Evolutionary conservation across 2,888 invertebrate species (phyloP).

Genomic region (Atethmia centrago): DNA sequence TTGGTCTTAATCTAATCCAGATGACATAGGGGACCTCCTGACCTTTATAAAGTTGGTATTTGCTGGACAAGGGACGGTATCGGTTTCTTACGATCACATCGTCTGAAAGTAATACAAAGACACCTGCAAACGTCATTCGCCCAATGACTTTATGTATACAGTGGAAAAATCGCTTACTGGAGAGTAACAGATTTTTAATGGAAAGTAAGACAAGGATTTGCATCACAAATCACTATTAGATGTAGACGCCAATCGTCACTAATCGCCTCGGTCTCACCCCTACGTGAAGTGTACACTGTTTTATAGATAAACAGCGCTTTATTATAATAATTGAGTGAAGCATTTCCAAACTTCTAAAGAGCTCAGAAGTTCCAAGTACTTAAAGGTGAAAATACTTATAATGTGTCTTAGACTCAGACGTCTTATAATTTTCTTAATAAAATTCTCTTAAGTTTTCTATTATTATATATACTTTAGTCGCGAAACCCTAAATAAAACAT

Average conservation of each 20-base stretch:
- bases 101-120: constrained; percentile 53
- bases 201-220: neutral
- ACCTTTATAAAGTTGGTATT: constrained; percentile 54
- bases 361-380: constrained; percentile 34
- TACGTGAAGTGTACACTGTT: neutral
- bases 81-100: constrained; percentile 42
- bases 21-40: constrained; percentile 30
- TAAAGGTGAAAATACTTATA: constrained; percentile 19
- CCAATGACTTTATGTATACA: constrained; percentile 24
- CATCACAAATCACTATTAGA: constrained; percentile 36
- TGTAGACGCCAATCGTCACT: constrained; percentile 9
- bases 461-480: constrained; percentile 14
- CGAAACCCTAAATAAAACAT: constrained; percentile 34
- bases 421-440: constrained; percentile 15
- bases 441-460: constrained; percentile 28
- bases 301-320: constrained; percentile 5
- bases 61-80: constrained; percentile 30
- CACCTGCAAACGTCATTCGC: constrained; percentile 30
- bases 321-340: constrained; percentile 6
- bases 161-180: constrained; percentile 33
- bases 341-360: constrained; percentile 17
- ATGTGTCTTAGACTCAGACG: neutral
- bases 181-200: no score
- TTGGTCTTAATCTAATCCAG: constrained; percentile 37
- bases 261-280: constrained; percentile 8